phyloP scores from a whole-genome alignment of 2,113 vertebrate species.

The Tetrax tetrax region DNA sequence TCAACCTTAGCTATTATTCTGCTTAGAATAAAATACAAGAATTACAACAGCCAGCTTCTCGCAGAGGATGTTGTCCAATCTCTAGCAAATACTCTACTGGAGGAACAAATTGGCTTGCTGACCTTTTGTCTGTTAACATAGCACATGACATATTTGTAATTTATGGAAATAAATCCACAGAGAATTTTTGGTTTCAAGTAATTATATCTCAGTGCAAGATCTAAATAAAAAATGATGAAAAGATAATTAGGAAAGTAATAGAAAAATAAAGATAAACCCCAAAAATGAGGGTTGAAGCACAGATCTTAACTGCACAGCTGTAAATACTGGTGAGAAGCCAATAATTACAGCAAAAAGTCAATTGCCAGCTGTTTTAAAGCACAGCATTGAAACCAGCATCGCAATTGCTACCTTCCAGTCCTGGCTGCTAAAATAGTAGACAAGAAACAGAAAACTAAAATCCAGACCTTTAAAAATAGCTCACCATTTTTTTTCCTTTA shows the following conservation, averaged over 20 bases:
- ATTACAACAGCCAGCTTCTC: neutral
- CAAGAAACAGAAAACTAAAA: conserved; percentile 32
- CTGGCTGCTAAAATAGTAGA: neutral
- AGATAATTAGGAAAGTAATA: conserved; percentile 58
- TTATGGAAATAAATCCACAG: conserved; percentile 63
- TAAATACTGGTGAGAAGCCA: conserved; percentile 69
- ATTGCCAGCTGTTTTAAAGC: conserved; percentile 27
- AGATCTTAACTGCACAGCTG: conserved; percentile 50
- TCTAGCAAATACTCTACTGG: conserved; percentile 34
- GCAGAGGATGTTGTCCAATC: conserved; percentile 32
- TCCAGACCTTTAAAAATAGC: conserved; percentile 13
- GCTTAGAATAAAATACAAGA: neutral
- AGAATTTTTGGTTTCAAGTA: conserved; percentile 59
- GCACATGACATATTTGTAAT: conserved; percentile 63
- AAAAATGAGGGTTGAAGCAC: conserved; percentile 56
- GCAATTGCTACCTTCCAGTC: conserved; percentile 30
- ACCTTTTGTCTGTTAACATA: conserved; percentile 68
- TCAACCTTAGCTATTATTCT: neutral
- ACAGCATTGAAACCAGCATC: neutral
- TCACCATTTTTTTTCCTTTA: neutral
- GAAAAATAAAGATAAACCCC: conserved; percentile 60
- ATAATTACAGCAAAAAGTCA: conserved; percentile 66
- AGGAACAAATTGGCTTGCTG: conserved; percentile 62
- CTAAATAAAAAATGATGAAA: conserved; percentile 71
- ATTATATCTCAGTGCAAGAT: conserved; percentile 59